Conservation (phyloP, 2,888 invertebrate genomes). For the Parascotia fuliginaria region DNA sequence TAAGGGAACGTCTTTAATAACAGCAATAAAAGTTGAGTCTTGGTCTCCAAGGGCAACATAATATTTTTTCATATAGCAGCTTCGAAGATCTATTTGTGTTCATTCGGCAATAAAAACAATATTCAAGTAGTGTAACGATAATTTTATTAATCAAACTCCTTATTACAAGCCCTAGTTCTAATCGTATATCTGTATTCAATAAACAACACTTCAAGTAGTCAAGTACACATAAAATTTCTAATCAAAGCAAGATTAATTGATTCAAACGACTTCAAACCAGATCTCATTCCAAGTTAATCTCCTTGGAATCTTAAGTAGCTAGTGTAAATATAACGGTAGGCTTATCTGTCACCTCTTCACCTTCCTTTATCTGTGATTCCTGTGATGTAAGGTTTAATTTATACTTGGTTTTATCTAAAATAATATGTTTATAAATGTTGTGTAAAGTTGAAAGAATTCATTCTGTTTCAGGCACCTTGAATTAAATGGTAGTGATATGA, state of each 20-base stretch:
- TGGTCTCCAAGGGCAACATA: too few species aligned
- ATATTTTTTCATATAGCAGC: too few species aligned
- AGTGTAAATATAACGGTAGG: conserved; percentile 28
- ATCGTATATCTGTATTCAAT: conserved; percentile 12
- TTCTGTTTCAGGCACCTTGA: conserved; percentile 10
- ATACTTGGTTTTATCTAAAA: conserved; percentile 32
- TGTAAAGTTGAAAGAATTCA: conserved; percentile 11
- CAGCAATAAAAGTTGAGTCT: too few species aligned
- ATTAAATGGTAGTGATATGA: background rate
- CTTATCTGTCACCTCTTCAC: conserved; percentile 46
- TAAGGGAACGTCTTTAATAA: too few species aligned
- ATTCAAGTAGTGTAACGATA: background rate
- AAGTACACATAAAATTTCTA: conserved; percentile 30
- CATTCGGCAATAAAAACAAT: background rate
- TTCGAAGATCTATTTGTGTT: too few species aligned
- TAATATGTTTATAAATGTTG: conserved; percentile 14
- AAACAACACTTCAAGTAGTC: conserved; percentile 17
- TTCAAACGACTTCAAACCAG: conserved; percentile 28
- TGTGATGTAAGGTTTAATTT: conserved; percentile 39
- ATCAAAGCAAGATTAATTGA: conserved; percentile 42
- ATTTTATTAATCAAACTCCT: background rate
- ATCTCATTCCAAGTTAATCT: conserved; percentile 37
- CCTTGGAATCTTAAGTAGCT: conserved; percentile 41
- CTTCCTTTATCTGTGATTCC: conserved; percentile 30
- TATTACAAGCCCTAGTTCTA: background rate